A percentile compares a stretch with the other conserved stretches of the same genome.
Evolutionary conservation across 1,140 invertebrate genomes (phyloP).

Genomic region (Euwallacea fornicatus): DNA sequence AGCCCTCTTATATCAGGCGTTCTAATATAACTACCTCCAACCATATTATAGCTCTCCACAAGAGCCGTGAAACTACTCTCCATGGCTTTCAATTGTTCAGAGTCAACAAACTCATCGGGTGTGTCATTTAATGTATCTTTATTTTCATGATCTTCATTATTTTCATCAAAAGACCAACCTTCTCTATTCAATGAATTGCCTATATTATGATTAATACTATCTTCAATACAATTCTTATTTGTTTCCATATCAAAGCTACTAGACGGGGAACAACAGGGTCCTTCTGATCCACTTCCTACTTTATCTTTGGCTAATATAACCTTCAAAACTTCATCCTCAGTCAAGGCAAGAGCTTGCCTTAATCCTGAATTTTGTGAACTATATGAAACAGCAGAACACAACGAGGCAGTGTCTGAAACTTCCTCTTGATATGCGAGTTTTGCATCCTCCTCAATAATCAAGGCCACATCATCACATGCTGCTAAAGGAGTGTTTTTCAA

Average conservation of each 20-base stretch:
- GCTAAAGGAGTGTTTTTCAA: conserved; percentile 68
- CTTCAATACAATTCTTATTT: conserved; percentile 40
- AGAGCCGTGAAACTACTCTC: conserved; percentile 58
- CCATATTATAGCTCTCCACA: conserved; percentile 59
- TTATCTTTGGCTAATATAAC: conserved; percentile 60
- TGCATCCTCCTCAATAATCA: conserved; percentile 40
- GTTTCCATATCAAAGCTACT: conserved; percentile 25
- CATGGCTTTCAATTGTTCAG: conserved; percentile 49
- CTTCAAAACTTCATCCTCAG: conserved; percentile 67
- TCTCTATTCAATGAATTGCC: conserved; percentile 69
- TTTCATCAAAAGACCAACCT: conserved; percentile 70
- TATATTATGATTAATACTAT: conserved; percentile 43
- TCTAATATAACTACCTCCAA: conserved; percentile 56
- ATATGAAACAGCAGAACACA: conserved; percentile 46
- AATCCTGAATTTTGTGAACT: conserved; percentile 56
- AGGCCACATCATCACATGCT: conserved; percentile 51
- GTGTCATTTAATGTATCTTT: background rate
- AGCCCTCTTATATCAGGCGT: conserved; percentile 67
- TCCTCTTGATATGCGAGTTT: conserved; percentile 35
- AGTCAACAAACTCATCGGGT: background rate
- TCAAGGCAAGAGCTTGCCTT: conserved; percentile 57
- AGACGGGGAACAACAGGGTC: conserved; percentile 21
- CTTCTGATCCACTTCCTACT: background rate
- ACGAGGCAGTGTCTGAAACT: conserved; percentile 48
- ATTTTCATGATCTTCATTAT: conserved; percentile 4